phyloP scores from a whole-genome alignment of 2,797 vertebrate genomes.

The Halcyon chelicuti region DNA sequence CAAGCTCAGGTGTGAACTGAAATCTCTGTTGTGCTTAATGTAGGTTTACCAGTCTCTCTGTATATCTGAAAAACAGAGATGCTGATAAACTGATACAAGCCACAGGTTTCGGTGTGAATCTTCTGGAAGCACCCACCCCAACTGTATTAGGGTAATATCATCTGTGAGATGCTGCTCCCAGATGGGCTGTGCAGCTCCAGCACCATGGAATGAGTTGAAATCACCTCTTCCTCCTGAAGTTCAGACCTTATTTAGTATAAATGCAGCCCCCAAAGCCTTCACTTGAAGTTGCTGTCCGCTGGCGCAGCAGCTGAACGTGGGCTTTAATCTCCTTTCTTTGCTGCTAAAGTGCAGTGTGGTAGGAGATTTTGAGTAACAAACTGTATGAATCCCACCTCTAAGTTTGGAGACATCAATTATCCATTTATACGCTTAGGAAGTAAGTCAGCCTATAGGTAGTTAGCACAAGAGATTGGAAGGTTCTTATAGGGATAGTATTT shows the following conservation, averaged over 20 bases:
- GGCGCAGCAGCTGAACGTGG: neutral
- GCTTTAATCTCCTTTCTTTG: slow-evolving; percentile 1
- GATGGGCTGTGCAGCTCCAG: neutral
- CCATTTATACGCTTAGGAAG: neutral
- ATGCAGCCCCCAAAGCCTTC: neutral
- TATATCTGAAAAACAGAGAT: neutral
- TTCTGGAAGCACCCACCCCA: neutral
- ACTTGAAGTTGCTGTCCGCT: neutral
- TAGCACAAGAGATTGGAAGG: neutral
- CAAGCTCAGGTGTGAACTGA: neutral
- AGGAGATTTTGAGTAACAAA: neutral
- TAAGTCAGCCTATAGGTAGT: neutral
- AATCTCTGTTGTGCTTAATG: neutral
- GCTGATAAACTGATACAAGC: neutral
- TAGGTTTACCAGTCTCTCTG: neutral
- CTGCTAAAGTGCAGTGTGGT: neutral
- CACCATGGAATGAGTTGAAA: neutral
- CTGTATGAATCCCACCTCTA: neutral
- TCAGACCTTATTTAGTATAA: slow-evolving; percentile 4
- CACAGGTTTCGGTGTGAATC: neutral
- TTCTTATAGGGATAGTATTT: neutral
- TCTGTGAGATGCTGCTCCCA: neutral
- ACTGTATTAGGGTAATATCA: neutral
- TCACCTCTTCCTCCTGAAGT: neutral
- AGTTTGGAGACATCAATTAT: neutral